Evolutionary conservation across 2,888 invertebrate genomes (phyloP), one percentile per base, ranked within the genome.

Genomic region (Alviniconcha strummeri): DNA sequence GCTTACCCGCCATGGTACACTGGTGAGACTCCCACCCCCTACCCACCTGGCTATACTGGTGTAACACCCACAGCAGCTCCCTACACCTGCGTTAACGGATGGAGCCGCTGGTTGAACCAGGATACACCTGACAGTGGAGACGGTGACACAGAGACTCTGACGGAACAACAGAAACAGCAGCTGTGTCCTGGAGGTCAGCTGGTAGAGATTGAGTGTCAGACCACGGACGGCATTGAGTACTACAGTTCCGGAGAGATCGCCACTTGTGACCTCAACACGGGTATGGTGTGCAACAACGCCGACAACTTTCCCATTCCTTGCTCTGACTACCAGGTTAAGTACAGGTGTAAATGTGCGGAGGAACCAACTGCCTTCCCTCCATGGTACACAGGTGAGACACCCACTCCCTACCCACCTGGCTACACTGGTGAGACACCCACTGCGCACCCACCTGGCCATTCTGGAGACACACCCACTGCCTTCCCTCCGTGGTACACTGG

Each of bases 251-350:
- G 89, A 19, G 91, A 91, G 69, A 85, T 88, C 0, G 86, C 86
- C 5, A 84, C 84, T 4, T 93, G 93, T 87, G 88, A 90, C 76
- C 78, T 78, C 6, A 78, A 52, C 78, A 19, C 78, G 5, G 97
- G 97, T 0, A 94, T 97, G 0, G 93, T 95, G 6, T 97, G 97
- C 91, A 94, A 93, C 84, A 93, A 91, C 4, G 82, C 81, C 8
- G 89, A 90, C 60, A 91, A 91, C 80, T 74, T 19, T 54, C 88
- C 89, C 9, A 72, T 88, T 6, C 84, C 86, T 60, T 93, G 93
- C 84, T 87, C 87, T 11, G 92, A 93, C 84, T 93, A 92, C 86
- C 89, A 91, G 88, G 88, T 93, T 52, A 81, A 90, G 75, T 92
- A 92, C 86, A 90, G 86, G 87, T 92, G 92, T 85, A 93, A 95